Evolutionary conservation across 2,888 invertebrate genomes (phyloP).

Genomic region (Troides oblongomaculatus): DNA sequence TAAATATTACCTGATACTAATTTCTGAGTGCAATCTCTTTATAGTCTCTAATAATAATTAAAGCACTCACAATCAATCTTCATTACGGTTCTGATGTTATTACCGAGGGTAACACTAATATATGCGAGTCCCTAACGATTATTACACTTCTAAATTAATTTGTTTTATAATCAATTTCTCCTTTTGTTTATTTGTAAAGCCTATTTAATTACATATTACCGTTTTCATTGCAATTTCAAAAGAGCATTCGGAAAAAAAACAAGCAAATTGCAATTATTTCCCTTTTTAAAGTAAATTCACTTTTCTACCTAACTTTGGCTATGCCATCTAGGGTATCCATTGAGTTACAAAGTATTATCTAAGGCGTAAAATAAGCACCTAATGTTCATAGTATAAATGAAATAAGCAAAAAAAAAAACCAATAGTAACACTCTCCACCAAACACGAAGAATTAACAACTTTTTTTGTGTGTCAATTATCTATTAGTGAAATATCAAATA

Average conservation of each 20-base stretch:
- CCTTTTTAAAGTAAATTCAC: constrained; percentile 59
- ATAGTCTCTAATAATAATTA: constrained; percentile 69
- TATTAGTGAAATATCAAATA: constrained; percentile 80
- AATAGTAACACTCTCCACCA: constrained; percentile 48
- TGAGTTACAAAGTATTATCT: constrained; percentile 57
- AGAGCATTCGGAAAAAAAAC: constrained; percentile 31
- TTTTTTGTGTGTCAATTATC: constrained; percentile 70
- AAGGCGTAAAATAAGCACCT: constrained; percentile 74
- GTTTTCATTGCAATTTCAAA: constrained; percentile 19
- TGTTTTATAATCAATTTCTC: constrained; percentile 54
- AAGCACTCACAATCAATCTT: constrained; percentile 74
- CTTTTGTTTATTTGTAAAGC: constrained; percentile 32
- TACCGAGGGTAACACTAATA: constrained; percentile 57
- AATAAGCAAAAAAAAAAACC: constrained; percentile 52
- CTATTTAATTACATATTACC: constrained; percentile 16
- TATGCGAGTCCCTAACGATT: constrained; percentile 71
- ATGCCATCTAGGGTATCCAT: constrained; percentile 69
- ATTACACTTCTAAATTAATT: constrained; percentile 66
- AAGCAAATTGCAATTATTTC: constrained; percentile 42
- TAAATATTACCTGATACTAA: constrained; percentile 64
- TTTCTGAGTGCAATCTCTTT: constrained; percentile 68
- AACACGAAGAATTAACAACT: constrained; percentile 63
- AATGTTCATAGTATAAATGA: constrained; percentile 53
- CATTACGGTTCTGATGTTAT: constrained; percentile 69
- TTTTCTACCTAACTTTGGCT: constrained; percentile 76